These are phyloP conservation scores for Scolanthus callimorphus DNA, from an alignment of 92 coral and sea anemone genomes.

Conservation along the genomic window DNA sequence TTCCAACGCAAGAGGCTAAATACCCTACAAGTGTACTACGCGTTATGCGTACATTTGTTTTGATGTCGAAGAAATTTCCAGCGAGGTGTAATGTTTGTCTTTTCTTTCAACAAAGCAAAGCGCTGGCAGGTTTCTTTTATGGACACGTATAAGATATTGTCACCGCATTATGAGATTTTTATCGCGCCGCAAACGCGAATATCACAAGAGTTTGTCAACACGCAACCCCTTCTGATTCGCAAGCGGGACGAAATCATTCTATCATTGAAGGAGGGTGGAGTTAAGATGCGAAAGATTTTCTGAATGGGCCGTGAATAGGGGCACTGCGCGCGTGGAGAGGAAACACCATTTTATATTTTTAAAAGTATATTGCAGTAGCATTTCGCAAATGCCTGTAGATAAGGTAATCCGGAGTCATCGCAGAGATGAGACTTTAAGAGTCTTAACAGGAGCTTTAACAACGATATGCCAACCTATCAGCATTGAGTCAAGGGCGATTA, in stretches of 20 bases:
- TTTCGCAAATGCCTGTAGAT: conserved; percentile 3
- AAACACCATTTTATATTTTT: too few relatives aligned
- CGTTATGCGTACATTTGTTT: too few relatives aligned
- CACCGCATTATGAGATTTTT: not conserved
- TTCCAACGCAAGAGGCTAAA: too few relatives aligned
- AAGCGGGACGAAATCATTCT: not conserved
- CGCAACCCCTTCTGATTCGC: too few relatives aligned
- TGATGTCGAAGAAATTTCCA: too few relatives aligned
- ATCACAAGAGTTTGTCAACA: too few relatives aligned
- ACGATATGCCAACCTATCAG: not conserved
- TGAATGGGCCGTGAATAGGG: too few relatives aligned
- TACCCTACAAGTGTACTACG: too few relatives aligned
- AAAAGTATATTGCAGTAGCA: too few relatives aligned
- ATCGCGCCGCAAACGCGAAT: not conserved
- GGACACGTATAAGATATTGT: not conserved
- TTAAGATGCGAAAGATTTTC: not conserved
- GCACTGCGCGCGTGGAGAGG: not conserved
- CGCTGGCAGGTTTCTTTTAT: not conserved
- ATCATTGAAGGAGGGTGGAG: not conserved
- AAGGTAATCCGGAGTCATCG: not conserved
- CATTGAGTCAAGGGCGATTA: not conserved
- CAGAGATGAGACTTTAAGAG: conserved; percentile 4
- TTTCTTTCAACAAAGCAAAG: not conserved
- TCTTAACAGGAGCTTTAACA: not conserved
- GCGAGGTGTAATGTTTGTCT: too few relatives aligned